Base-by-base conservation (phyloP, 2,113 vertebrate species). In the Gasterosteus nipponicus region DNA sequence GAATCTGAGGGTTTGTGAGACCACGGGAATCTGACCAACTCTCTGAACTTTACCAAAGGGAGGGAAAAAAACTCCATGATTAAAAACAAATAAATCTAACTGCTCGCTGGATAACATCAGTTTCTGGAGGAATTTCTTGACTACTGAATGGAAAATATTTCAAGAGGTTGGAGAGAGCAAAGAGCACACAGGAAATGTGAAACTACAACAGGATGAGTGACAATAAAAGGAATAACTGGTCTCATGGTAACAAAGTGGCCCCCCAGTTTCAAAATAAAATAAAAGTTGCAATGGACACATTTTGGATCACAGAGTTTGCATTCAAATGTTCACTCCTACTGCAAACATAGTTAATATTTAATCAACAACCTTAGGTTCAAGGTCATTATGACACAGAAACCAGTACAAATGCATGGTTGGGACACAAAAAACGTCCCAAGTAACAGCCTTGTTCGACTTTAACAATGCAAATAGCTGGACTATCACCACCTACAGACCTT, bases 41-140 rank as follows among this genome's bases (percentile, higher is more conserved):
- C 69, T 33, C 16, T 78, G 58, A 68, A 75, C 70, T 69, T 75
- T 7, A 54, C 41, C 67, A 59, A 54, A 54, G 1, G 10, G n/a
- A 73, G 41, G 60, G 59, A 49, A 63, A 5, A 12, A 51, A 73
- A 79, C 15, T 47, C 14, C 49, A 57, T 86, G 69, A 89, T 85
- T 79, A 74, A 80, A 89, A 86, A 81, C 82, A 92, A 92, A 85
- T 82, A 89, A 75, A 85, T 74, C 49, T 38, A 58, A 49, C 47
- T 61, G 60, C 66, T 75, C 66, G 53, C 38, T 75, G 76, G 81
- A 85, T 81, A 82, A 66, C 66, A 71, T 75, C 69, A 80, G 64
- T 68, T 71, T 82, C 61, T 78, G 62, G 41, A 79, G 67, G 66
- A 89, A 88, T 84, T 29, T 85, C 72, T 63, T 5, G 42, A 75